Percentiles rank a stretch among this genome's conserved stretches.
Evolutionary conservation across 2,888 invertebrate species (phyloP).

Genomic region (Megaustenia siamemsis): DNA sequence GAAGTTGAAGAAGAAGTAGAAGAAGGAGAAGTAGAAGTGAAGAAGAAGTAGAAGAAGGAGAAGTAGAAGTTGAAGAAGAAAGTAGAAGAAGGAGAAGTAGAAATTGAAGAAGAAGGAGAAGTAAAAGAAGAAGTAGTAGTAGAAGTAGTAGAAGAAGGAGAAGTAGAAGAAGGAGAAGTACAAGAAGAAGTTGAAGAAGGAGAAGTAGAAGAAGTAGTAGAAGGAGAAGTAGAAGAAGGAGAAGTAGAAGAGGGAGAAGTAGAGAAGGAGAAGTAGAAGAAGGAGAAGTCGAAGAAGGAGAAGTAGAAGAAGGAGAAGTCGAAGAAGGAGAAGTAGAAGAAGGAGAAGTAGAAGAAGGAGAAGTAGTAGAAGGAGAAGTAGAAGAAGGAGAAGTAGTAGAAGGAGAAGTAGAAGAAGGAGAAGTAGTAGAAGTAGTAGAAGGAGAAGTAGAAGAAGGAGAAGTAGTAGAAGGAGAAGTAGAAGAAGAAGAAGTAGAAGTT

Average conservation of each 20-base stretch:
- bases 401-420: neutral
- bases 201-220: too few species aligned
- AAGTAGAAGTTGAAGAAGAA: conserved; percentile 3
- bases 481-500: neutral
- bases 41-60: conserved; percentile 14
- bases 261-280: neutral
- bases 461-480: neutral
- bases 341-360: neutral
- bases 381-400: conserved; percentile 3
- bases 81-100: neutral
- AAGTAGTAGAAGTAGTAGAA: neutral
- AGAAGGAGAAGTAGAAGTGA: neutral
- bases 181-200: neutral
- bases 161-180: too few species aligned
- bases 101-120: conserved; percentile 2
- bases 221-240: neutral
- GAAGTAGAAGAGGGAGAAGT: too few species aligned
- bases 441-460: neutral
- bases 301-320: neutral
- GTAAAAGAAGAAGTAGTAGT: conserved; percentile 9
- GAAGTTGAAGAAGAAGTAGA: neutral
- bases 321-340: neutral
- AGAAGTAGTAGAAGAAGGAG: too few species aligned
- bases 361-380: conserved; percentile 6
- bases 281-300: neutral